Evolutionary conservation across 2,888 invertebrate species (phyloP).

Genomic region (Lasioglossum pauxillum): DNA sequence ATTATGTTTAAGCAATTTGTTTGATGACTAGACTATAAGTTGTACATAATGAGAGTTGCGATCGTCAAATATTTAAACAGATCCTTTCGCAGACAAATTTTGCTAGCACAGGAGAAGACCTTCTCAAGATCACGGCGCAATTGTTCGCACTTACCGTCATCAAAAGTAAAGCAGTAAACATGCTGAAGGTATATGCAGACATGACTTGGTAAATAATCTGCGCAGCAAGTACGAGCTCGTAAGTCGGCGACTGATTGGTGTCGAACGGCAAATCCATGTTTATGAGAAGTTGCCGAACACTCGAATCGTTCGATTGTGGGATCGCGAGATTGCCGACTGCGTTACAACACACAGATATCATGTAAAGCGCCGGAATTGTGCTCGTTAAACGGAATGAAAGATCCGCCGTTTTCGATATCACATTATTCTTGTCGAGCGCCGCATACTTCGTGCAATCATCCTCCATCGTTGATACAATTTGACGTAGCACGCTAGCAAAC

Average conservation of each 20-base stretch:
- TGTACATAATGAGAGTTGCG: no score
- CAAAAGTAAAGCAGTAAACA: neutral
- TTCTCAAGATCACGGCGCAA: neutral
- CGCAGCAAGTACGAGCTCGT: conserved; percentile 23
- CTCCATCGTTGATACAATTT: conserved; percentile 39
- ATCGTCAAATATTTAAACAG: neutral
- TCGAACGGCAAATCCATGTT: conserved; percentile 60
- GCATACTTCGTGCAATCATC: conserved; percentile 46
- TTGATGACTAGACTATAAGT: neutral
- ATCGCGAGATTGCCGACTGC: conserved; percentile 13
- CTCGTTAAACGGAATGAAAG: conserved; percentile 48
- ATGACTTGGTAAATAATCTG: conserved; percentile 32
- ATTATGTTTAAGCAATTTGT: neutral
- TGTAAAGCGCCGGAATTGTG: conserved; percentile 24
- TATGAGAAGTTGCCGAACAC: conserved; percentile 30
- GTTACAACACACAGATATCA: conserved; percentile 26
- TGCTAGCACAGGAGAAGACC: no score
- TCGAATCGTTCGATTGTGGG: neutral
- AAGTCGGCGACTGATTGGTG: conserved; percentile 29
- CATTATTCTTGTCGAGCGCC: neutral
- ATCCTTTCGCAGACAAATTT: neutral
- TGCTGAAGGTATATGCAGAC: neutral
- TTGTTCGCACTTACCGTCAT: conserved; percentile 26
- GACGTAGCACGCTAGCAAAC: neutral
- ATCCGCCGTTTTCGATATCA: conserved; percentile 23